phyloP scores from a whole-genome alignment of 2,797 vertebrate genomes.

The Crossoptilon crossoptilon region DNA sequence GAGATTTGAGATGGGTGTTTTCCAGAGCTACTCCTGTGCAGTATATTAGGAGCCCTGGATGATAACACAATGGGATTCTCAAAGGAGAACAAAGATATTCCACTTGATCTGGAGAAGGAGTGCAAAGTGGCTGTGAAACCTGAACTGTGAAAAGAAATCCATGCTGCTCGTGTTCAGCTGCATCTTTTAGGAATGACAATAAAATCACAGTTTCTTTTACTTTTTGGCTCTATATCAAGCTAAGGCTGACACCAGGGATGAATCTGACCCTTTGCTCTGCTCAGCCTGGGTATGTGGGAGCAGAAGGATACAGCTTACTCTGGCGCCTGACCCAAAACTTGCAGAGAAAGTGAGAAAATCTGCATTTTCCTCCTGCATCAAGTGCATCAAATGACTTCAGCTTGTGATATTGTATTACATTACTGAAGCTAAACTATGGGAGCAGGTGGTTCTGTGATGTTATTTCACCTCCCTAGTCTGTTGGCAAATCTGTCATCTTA shows the following conservation, averaged over 20 bases:
- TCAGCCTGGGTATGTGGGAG: not conserved
- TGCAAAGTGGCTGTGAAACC: not conserved
- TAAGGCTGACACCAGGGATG: not conserved
- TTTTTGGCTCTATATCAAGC: not conserved
- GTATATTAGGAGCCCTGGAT: not conserved
- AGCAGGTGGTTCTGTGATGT: conserved; percentile 34
- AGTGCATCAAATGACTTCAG: not conserved
- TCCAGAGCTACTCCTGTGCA: not conserved
- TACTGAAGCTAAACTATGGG: conserved; percentile 31
- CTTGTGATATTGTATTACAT: conserved; percentile 1
- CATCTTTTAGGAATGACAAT: not conserved
- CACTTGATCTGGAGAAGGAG: conserved; percentile 12
- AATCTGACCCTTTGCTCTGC: not conserved
- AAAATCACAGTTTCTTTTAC: not conserved
- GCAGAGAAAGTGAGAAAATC: not conserved
- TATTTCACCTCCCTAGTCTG: conserved; percentile 41
- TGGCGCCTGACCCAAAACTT: not conserved
- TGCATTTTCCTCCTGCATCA: not conserved
- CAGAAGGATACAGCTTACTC: not conserved
- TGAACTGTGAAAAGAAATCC: conserved; percentile 1
- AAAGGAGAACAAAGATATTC: conserved; percentile 41
- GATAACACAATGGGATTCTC: not conserved
- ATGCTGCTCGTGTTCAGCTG: not conserved
- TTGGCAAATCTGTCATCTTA: conserved; percentile 45
- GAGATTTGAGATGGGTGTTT: not conserved